A percentile compares a stretch with the other conserved stretches of the same genome.
phyloP scores from a whole-genome alignment of 2,797 vertebrate species.

The Tenualosa ilisha region DNA sequence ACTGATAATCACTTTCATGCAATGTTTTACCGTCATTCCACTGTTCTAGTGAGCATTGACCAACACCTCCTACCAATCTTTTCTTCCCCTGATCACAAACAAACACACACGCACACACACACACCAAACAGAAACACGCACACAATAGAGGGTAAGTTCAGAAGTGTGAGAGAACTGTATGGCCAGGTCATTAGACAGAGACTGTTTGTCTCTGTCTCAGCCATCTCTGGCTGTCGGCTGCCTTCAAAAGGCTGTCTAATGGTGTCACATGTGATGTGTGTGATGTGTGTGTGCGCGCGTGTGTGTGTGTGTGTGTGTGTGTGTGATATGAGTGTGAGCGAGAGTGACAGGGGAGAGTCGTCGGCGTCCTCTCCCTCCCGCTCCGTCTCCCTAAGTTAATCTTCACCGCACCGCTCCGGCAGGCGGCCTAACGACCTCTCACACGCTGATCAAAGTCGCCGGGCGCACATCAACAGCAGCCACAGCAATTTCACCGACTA shows the following conservation, averaged over 20 bases:
- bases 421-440: conserved; percentile 2
- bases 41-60: no score
- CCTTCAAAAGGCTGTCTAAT: conserved; percentile 8
- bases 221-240: not conserved
- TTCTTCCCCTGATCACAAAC: no score
- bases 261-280: not conserved
- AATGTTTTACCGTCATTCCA: no score
- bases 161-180: not conserved
- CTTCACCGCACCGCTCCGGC: not conserved
- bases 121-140: not conserved
- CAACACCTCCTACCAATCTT: no score
- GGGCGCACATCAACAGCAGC: not conserved
- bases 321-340: not conserved
- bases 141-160: not conserved
- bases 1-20: not conserved
- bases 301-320: no score
- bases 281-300: not conserved
- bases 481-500: not conserved
- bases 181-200: not conserved
- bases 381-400: not conserved
- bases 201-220: not conserved
- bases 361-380: not conserved
- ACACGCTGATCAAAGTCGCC: conserved; percentile 10
- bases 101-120: not conserved
- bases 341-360: not conserved